Evolutionary conservation across 2,113 vertebrate genomes (phyloP).

Genomic region (Leucoraja erinaceus): DNA sequence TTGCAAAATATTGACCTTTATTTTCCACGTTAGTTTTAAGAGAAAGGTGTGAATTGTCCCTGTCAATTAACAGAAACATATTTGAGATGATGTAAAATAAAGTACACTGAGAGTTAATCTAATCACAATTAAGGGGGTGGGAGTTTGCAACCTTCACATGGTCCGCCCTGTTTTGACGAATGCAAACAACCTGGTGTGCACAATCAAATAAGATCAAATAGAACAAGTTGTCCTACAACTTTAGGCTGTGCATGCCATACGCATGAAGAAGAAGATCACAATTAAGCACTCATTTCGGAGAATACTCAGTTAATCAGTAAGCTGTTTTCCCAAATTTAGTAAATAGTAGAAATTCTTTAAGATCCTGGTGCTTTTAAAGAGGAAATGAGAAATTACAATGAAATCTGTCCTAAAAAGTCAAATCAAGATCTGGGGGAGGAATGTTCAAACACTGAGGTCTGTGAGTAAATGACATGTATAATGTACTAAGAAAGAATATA

Average conservation of each 20-base stretch:
- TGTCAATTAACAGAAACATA: background rate
- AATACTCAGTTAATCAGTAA: background rate
- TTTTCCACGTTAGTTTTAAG: background rate
- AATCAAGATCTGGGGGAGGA: background rate
- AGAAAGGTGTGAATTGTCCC: background rate
- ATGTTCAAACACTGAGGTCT: background rate
- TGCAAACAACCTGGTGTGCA: too few relatives aligned
- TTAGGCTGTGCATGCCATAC: too few relatives aligned
- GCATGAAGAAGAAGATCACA: background rate
- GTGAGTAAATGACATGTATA: too few relatives aligned
- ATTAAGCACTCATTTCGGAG: background rate
- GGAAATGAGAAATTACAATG: background rate
- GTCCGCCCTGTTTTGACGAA: too few relatives aligned
- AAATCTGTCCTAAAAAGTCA: background rate
- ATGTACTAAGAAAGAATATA: too few relatives aligned
- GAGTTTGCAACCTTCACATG: too few relatives aligned
- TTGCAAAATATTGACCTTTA: background rate
- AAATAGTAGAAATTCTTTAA: background rate
- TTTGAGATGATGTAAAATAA: background rate
- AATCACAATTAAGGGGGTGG: background rate
- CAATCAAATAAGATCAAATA: too few relatives aligned
- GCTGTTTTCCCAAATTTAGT: background rate
- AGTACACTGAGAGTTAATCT: background rate
- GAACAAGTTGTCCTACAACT: too few relatives aligned
- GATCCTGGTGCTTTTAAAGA: background rate